phyloP scores from a whole-genome alignment of 2,888 invertebrate species.

The Pemphredon lugubris region DNA sequence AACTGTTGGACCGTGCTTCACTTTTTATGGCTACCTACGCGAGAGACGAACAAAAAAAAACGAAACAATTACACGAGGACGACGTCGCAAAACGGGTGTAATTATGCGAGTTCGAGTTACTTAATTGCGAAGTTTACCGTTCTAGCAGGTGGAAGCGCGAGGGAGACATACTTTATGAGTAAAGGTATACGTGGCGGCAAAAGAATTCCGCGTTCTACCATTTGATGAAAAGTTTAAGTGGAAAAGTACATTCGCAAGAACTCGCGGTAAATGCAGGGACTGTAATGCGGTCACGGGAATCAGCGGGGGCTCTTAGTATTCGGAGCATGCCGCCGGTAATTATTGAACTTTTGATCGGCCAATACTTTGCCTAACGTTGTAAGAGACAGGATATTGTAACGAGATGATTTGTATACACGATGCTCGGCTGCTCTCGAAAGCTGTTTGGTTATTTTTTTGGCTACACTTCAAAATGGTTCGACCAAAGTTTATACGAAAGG shows the following conservation, averaged over 20 bases:
- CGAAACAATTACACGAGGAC: neutral
- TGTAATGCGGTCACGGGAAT: constrained; percentile 6
- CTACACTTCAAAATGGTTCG: neutral
- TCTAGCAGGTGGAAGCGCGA: neutral
- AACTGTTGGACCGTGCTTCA: neutral
- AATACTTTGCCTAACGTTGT: constrained; percentile 13
- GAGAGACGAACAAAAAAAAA: too few relatives aligned
- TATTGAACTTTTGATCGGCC: constrained; percentile 2
- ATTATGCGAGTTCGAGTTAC: constrained; percentile 8
- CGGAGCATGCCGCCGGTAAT: constrained; percentile 14
- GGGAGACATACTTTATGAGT: constrained; percentile 4
- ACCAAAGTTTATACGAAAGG: neutral
- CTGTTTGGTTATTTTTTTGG: constrained; percentile 3
- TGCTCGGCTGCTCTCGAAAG: neutral
- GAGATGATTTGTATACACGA: neutral
- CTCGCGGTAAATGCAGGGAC: constrained; percentile 1
- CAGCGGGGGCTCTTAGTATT: constrained; percentile 13
- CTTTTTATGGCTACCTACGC: neutral
- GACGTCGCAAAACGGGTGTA: neutral
- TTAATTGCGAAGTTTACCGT: constrained; percentile 8
- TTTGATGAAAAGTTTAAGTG: constrained; percentile 34
- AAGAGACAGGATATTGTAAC: constrained; percentile 3
- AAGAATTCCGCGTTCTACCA: constrained; percentile 20
- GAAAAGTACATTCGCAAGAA: constrained; percentile 9
- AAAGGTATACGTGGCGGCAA: neutral